Evolutionary conservation across 2,888 invertebrate species (phyloP).

Genomic region (Onthophagus sagittarius): DNA sequence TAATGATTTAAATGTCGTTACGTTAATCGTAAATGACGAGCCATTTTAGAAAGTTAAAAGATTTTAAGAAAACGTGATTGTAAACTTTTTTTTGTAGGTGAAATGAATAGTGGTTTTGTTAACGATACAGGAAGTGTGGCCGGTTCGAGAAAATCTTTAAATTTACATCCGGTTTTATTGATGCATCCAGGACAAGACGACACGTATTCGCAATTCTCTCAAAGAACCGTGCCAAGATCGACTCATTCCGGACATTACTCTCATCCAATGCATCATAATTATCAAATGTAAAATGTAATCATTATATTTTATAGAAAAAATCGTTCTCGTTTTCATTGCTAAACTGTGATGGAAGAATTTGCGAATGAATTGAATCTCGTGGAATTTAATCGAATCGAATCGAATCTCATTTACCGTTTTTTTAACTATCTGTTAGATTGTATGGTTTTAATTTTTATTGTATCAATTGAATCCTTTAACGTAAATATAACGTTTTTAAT

Average conservation of each 20-base stretch:
- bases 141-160: constrained; percentile 78
- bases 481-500: not conserved
- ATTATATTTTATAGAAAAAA: no score
- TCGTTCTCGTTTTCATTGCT: not conserved
- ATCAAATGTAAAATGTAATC: constrained; percentile 11
- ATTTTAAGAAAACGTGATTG: not conserved
- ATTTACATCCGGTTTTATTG: constrained; percentile 80
- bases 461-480: not conserved
- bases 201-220: constrained; percentile 76
- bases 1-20: not conserved
- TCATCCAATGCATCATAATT: constrained; percentile 62
- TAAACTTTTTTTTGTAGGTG: constrained; percentile 57
- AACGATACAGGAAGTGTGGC: constrained; percentile 82
- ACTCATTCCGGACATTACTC: constrained; percentile 47
- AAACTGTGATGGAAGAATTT: not conserved
- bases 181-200: constrained; percentile 69
- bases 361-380: not conserved
- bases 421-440: not conserved
- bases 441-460: not conserved
- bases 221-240: constrained; percentile 55
- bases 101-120: constrained; percentile 84
- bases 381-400: no score
- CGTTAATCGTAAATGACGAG: not conserved
- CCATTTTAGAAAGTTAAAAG: constrained; percentile 13
- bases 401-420: not conserved